Conservation (phyloP, 2,113 vertebrate species). For the Rafetus swinhoei region DNA sequence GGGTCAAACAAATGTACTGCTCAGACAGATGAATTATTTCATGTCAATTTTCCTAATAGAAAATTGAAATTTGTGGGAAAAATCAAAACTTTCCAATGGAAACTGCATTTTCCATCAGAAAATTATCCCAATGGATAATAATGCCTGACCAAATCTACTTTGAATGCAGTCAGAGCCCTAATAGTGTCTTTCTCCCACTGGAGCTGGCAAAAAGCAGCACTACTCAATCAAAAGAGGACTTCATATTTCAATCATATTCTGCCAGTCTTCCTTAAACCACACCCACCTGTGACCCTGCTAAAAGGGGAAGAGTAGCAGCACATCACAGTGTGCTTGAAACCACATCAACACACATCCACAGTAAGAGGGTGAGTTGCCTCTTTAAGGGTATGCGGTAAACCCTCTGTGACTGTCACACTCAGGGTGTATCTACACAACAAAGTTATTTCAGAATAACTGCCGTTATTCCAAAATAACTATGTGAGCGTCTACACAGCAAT, state of each 20-base stretch:
- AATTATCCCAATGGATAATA: not conserved
- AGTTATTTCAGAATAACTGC: no score
- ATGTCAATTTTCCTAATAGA: not conserved
- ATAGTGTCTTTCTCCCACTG: not conserved
- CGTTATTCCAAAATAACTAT: no score
- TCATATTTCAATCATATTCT: conserved; percentile 16
- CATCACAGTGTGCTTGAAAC: not conserved
- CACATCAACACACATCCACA: rapidly evolving
- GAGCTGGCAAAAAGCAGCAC: not conserved
- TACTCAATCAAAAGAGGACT: not conserved
- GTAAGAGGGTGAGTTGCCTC: not conserved
- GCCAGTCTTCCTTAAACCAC: conserved; percentile 16
- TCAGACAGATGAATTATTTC: not conserved
- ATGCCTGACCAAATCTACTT: not conserved
- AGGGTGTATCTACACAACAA: no score
- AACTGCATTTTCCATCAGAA: not conserved
- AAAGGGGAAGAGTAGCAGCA: not conserved
- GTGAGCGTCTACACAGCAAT: no score
- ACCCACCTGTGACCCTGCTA: conserved; percentile 34
- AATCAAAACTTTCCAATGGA: not conserved
- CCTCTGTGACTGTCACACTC: not conserved
- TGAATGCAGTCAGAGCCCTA: not conserved
- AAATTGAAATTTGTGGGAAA: rapidly evolving
- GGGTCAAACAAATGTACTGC: not conserved
- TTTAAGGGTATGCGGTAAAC: not conserved